These are phyloP conservation scores for Pitangus sulphuratus DNA, from an alignment of 2,797 vertebrate genomes.

Conservation along the genomic window DNA sequence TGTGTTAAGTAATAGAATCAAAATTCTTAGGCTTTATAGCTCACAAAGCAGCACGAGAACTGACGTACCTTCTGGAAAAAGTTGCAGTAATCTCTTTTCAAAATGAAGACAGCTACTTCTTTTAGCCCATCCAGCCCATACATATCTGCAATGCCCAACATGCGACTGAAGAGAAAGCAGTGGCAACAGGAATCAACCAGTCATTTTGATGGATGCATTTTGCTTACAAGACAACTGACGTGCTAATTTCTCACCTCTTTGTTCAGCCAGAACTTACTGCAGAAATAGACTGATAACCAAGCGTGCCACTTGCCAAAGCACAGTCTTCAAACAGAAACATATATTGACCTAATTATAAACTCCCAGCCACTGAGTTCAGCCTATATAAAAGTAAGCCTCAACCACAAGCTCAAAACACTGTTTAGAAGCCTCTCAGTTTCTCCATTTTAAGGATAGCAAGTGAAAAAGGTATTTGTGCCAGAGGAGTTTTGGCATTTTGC, in stretches of 20 bases:
- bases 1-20: not conserved
- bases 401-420: not conserved
- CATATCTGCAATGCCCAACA: conserved; percentile 92
- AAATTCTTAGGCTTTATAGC: not conserved
- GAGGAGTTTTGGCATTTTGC: not conserved
- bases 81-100: conserved; percentile 92
- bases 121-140: conserved; percentile 91
- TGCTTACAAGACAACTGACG: not conserved
- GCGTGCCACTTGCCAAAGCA: not conserved
- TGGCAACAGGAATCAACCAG: not conserved
- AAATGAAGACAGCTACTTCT: conserved; percentile 89
- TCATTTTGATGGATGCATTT: not conserved
- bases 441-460: not conserved
- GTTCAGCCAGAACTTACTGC: not conserved
- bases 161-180: conserved; percentile 81
- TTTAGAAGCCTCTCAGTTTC: not conserved
- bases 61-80: conserved; percentile 88
- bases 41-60: not conserved
- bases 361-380: not conserved
- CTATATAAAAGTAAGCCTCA: not conserved
- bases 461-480: not conserved
- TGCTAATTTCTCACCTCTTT: not conserved
- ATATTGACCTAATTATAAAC: not conserved
- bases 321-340: not conserved
- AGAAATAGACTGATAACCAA: not conserved